Base-by-base conservation (phyloP, 2,888 invertebrate species). In the Fissipunctia ypsillon region DNA sequence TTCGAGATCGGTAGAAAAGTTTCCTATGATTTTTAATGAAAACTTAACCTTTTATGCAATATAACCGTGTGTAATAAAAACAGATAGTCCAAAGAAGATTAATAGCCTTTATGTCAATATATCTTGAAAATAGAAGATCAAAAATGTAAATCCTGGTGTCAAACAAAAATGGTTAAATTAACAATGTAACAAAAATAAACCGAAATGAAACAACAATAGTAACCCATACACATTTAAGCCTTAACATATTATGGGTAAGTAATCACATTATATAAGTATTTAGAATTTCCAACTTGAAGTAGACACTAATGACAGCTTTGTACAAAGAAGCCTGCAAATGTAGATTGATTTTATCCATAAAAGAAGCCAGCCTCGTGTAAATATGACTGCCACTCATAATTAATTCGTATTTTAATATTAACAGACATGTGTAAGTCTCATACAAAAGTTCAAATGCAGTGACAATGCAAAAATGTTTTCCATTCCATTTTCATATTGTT, bases 371-470 rank as follows among this genome's bases (percentile, higher is more conserved):
- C 91, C 86, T 90, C 89, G 83, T 79, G 74, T 86, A 78, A 84
- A 83, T 86, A 87, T 87, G 78, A 88, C 91, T 92, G 94, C 93
- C 94, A 93, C 93, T 93, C 89, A 88, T 88, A 76, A 75, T 81
- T 69, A 70, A 81, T 71, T 82, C 81, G 81, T 78, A 73, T 86
- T 72, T 71, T 77, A 80, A 80, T 84, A 73, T 78, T 78, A 81
- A 78, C 76, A 74, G 75, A 84, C 73, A 70, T 81, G 80, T 84
- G 72, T 84, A 74, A 78, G 31, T 70, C 63, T 63, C 73, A 87
- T 91, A 93, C 94, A 93, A 93, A 94, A 94, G 94, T 93, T 94
- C 93, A 94, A 94, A 90, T 84, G 88, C 89, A 82, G 82, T 75
- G 78, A 86, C 71, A 73, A 61, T 69, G 52, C 67, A 75, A 65